Base-by-base conservation (phyloP, 2,113 vertebrate species). In the Pteronura brasiliensis region DNA sequence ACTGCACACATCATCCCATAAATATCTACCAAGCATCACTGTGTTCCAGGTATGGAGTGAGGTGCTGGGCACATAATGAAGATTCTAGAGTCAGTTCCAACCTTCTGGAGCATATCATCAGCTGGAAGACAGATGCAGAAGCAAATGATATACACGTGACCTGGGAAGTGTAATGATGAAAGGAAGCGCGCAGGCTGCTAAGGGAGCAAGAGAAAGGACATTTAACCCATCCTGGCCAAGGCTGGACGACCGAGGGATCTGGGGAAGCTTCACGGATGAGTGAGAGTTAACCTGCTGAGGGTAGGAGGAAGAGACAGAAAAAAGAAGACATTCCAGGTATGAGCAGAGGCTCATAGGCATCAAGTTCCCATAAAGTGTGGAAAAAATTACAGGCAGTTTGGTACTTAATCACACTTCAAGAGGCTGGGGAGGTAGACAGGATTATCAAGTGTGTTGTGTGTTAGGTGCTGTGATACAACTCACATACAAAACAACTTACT, bases 351-450 rank as follows among this genome's bases (percentile, higher is more conserved):
- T 95, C 52, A 88, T 95, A 76, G 36, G 29, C 67, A 31, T 49
- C 31, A 84, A 82, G 65, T 61, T 93, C 69, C 65, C 89, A 79
- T 42, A 52, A 59, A 80, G 36, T 72, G 10, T 69, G 49, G 80
- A 76, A 94, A 93, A 85, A 95, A 95, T 95, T 90, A 49, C 15
- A 96, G 96, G 92, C 42, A 96, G 39, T n/a, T 84, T 13, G 25
- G 85, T 42, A 69, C 87, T 91, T 74, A 72, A 86, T 74, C 59
- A 12, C 90, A 97, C 39, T 96, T 94, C 74, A 76, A 90, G 90
- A 95, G 79, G 52, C 86, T 88, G 39, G 63, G 80, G 69, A 93
- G 6, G 44, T 31, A 88, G 57, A 88, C 29, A 59, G 61, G 71
- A 44, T 85, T 44, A 80, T 49, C 85, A 85, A 61, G 67, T 77